Evolutionary conservation across 2,113 vertebrate genomes (phyloP).

Genomic region (Pollachius pollachius): DNA sequence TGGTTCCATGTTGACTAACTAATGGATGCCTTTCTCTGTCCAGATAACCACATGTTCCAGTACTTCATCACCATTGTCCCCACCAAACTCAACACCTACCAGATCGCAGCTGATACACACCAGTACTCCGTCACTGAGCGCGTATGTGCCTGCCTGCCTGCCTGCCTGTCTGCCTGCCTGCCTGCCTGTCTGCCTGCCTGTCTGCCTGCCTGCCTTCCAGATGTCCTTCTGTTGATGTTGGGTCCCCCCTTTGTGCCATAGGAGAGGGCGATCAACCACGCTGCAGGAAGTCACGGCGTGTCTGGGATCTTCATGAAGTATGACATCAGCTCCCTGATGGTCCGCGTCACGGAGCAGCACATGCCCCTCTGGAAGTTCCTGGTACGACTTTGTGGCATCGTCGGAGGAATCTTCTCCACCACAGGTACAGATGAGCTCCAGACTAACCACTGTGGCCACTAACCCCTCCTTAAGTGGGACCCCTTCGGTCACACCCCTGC

Average conservation of each 20-base stretch:
- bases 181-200: neutral
- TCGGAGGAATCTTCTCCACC: slow-evolving; percentile 97
- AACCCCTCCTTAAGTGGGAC: neutral
- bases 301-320: slow-evolving; percentile 99
- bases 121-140: slow-evolving; percentile 97
- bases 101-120: slow-evolving; percentile 91
- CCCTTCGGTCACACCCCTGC: neutral
- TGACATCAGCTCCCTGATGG: slow-evolving; percentile 95
- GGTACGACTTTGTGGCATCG: slow-evolving; percentile 92
- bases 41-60: slow-evolving; percentile 98
- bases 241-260: slow-evolving; percentile 39
- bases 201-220: neutral
- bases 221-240: neutral
- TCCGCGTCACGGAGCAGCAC: slow-evolving; percentile 93
- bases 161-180: neutral
- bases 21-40: slow-evolving; percentile 11
- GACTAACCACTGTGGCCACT: neutral
- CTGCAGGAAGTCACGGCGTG: slow-evolving; percentile 93
- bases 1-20: no score
- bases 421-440: slow-evolving; percentile 76
- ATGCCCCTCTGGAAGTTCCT: slow-evolving; percentile 99
- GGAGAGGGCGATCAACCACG: slow-evolving; percentile 94
- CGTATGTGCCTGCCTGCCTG: slow-evolving; percentile 63
- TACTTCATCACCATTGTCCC: slow-evolving; percentile 99
- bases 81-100: slow-evolving; percentile 92